Evolutionary conservation across 64 coral and sea anemone species (phyloP).

Genomic region (Astreopora myriophthalma): DNA sequence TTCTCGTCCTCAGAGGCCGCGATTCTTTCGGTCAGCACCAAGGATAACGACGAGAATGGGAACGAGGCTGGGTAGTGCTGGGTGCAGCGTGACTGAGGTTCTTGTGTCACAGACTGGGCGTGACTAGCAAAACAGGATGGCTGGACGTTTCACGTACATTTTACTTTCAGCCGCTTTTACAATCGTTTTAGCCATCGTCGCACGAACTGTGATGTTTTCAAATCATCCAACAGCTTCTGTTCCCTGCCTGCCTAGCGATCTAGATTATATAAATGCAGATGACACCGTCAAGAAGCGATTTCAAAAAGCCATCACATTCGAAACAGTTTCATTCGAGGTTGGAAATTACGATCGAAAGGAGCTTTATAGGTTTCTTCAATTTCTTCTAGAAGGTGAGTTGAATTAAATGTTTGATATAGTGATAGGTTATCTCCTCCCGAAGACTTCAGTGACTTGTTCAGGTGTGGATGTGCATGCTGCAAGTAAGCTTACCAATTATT

Average conservation of each 20-base stretch:
- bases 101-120: too few species aligned
- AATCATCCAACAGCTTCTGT: slow-evolving; percentile 7
- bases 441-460: not conserved
- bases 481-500: too few species aligned
- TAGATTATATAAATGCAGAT: slow-evolving; percentile 72
- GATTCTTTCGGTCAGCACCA: too few species aligned
- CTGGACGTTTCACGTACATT: slow-evolving; percentile 8
- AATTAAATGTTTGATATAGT: too few species aligned
- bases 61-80: too few species aligned
- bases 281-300: slow-evolving; percentile 26
- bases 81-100: not conserved
- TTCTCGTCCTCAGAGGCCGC: too few species aligned
- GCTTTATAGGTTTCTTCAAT: slow-evolving; percentile 61
- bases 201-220: slow-evolving; percentile 66
- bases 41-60: too few species aligned
- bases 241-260: slow-evolving; percentile 46
- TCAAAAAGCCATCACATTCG: slow-evolving; percentile 46
- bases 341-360: slow-evolving; percentile 74
- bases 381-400: slow-evolving; percentile 67
- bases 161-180: slow-evolving; percentile 5
- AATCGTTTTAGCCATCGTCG: slow-evolving; percentile 34
- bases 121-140: slow-evolving; percentile 50
- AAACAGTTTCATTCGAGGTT: slow-evolving; percentile 46
- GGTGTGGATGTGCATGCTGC: too few species aligned
- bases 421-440: not conserved